Conservation (phyloP, 2,888 invertebrate genomes). For the Laothoe populi region DNA sequence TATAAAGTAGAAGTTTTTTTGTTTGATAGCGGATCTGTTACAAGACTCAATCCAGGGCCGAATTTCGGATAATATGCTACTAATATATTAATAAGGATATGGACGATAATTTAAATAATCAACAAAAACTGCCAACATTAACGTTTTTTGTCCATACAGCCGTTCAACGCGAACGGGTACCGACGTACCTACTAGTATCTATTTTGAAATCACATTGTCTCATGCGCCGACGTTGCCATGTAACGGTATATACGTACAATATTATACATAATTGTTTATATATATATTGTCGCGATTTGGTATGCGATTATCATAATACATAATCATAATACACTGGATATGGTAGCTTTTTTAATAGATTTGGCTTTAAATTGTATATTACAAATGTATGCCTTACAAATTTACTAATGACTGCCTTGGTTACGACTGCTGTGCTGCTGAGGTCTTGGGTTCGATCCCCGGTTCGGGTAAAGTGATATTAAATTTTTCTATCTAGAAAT, state of each 20-base stretch:
- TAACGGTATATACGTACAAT: slow-evolving; percentile 38
- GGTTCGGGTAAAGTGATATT: too few species aligned
- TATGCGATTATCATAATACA: slow-evolving; percentile 28
- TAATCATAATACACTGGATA: slow-evolving; percentile 23
- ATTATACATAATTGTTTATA: slow-evolving; percentile 32
- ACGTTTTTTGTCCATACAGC: neutral
- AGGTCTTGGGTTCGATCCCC: too few species aligned
- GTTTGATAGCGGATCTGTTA: neutral
- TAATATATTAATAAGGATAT: neutral
- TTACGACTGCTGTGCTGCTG: too few species aligned
- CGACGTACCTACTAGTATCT: slow-evolving; percentile 30
- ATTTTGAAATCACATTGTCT: slow-evolving; percentile 49
- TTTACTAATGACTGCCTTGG: too few species aligned
- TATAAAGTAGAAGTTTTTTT: neutral
- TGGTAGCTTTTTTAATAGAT: slow-evolving; percentile 17
- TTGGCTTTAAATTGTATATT: neutral
- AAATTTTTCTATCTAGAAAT: too few species aligned
- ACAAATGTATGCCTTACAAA: too few species aligned
- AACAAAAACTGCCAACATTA: neutral
- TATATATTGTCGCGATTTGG: slow-evolving; percentile 28
- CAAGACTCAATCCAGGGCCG: neutral
- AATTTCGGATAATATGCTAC: neutral
- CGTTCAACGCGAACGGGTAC: neutral
- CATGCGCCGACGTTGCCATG: slow-evolving; percentile 40
- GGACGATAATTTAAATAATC: neutral